Evolutionary conservation across 2,888 invertebrate species (phyloP).

Genomic region (Xestia xanthographa): DNA sequence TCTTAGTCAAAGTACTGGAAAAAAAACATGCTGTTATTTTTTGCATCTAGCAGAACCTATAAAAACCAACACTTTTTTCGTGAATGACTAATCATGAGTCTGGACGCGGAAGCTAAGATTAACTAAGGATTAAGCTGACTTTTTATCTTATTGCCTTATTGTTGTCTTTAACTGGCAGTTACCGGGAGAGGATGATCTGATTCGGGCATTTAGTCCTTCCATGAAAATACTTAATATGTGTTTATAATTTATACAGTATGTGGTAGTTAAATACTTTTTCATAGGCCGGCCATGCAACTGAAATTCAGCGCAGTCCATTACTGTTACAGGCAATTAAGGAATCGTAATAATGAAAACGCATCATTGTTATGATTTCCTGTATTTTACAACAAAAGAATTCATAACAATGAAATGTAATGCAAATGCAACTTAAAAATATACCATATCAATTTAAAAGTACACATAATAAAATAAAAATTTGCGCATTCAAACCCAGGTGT

Average conservation of each 20-base stretch:
- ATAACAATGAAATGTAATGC: too few species aligned
- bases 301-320: neutral
- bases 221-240: too few species aligned
- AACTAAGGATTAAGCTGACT: neutral
- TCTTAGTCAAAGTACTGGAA: neutral
- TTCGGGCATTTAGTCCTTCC: neutral
- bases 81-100: neutral
- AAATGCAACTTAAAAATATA: neutral
- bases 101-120: too few species aligned
- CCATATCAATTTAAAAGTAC: conserved; percentile 1
- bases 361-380: too few species aligned
- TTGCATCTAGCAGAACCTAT: neutral
- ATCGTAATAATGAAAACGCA: neutral
- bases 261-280: neutral
- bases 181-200: neutral
- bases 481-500: conserved; percentile 24
- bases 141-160: neutral
- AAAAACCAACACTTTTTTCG: neutral
- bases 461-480: conserved; percentile 8
- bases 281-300: neutral
- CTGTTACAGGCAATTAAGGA: neutral
- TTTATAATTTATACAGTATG: too few species aligned
- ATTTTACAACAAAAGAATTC: too few species aligned
- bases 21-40: neutral
- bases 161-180: neutral